Evolutionary conservation across 2,113 vertebrate genomes (phyloP).

Genomic region (Grantiella picta): DNA sequence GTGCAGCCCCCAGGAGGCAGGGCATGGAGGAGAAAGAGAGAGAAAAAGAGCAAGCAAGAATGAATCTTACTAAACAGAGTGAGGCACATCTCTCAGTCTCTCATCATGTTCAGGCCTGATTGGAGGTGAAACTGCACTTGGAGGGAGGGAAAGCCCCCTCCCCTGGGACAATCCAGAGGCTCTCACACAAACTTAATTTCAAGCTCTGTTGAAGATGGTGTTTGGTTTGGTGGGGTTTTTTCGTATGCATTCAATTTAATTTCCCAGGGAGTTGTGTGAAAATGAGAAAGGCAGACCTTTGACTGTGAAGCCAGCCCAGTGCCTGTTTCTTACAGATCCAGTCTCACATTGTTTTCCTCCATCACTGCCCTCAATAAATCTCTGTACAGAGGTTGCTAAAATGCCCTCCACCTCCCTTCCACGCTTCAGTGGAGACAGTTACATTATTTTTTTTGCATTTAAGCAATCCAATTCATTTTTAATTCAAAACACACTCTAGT

Average conservation of each 20-base stretch:
- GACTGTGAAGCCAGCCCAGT: not conserved
- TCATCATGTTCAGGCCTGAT: not conserved
- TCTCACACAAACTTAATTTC: slow-evolving; percentile 61
- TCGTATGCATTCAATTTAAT: slow-evolving; percentile 42
- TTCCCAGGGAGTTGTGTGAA: slow-evolving; percentile 26
- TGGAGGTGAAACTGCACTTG: slow-evolving; percentile 15
- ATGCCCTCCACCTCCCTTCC: not conserved
- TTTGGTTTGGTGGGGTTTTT: not conserved
- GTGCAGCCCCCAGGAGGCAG: not conserved
- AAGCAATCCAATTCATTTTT: not conserved
- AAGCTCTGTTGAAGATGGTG: slow-evolving; percentile 58
- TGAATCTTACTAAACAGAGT: not conserved
- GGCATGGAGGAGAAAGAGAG: not conserved
- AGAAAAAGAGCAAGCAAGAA: not conserved
- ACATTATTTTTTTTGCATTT: not conserved
- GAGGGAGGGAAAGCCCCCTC: not conserved
- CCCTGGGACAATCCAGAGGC: slow-evolving; percentile 24
- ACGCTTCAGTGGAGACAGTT: not conserved
- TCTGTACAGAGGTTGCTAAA: not conserved
- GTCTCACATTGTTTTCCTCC: not conserved
- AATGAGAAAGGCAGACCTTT: slow-evolving; percentile 53
- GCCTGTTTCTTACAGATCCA: not conserved
- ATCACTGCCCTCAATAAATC: slow-evolving; percentile 5
- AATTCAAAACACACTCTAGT: slow-evolving; percentile 12
- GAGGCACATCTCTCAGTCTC: not conserved